Conservation (phyloP, 92 coral and sea anemone genomes). For the Parazoanthus darwini region DNA sequence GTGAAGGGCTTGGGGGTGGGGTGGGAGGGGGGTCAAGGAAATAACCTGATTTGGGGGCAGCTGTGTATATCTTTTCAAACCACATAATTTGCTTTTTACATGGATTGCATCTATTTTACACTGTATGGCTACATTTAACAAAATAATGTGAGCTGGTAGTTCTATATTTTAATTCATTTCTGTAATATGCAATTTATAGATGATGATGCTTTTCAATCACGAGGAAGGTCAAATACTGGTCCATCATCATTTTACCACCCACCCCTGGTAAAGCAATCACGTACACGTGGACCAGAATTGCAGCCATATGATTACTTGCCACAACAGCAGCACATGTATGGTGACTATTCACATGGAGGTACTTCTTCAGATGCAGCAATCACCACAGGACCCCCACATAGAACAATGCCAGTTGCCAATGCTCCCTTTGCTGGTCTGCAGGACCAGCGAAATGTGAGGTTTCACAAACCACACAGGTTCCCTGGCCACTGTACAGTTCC, state of each 20-base stretch:
- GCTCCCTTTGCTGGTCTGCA: not conserved
- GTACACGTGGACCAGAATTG: not conserved
- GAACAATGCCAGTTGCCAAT: not conserved
- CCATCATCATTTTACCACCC: not conserved
- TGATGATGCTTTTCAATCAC: not conserved
- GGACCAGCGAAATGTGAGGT: not conserved
- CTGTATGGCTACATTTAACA: too few species aligned
- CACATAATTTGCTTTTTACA: too few species aligned
- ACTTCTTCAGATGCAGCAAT: not conserved
- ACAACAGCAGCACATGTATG: not conserved
- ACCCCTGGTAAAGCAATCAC: not conserved
- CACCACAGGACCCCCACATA: too few species aligned
- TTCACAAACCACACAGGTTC: not conserved
- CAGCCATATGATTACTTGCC: not conserved
- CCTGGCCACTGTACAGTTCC: not conserved
- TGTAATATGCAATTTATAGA: not conserved
- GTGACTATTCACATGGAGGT: not conserved
- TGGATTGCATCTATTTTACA: too few species aligned
- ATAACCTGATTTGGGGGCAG: too few species aligned
- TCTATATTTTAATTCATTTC: too few species aligned
- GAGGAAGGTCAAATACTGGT: not conserved
- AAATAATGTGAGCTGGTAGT: not conserved
- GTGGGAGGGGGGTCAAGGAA: too few species aligned
- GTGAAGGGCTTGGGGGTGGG: too few species aligned
- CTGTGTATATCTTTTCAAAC: too few species aligned